Conservation (phyloP, 1,140 invertebrate genomes). For the Habropoda laboriosa region DNA sequence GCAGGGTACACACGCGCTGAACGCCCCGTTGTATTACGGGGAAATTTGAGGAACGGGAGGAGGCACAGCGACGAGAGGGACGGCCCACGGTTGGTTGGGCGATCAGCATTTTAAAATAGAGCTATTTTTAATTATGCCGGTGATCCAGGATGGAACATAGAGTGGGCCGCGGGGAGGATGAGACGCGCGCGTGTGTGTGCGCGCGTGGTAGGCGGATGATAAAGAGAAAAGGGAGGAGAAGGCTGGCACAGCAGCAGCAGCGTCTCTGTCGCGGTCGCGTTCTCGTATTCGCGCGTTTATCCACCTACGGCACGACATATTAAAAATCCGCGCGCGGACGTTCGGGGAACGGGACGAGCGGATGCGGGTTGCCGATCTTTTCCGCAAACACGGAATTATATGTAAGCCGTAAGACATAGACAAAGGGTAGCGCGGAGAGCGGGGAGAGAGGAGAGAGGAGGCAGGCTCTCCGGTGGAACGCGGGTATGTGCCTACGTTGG, state of each 20-base stretch:
- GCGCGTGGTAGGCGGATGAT: too few species aligned
- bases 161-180: not conserved
- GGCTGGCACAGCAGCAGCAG: not conserved
- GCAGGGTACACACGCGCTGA: not conserved
- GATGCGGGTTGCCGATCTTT: constrained; percentile 71
- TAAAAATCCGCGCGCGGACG: constrained; percentile 74
- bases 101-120: constrained; percentile 72
- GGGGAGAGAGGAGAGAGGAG: not conserved
- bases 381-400: constrained; percentile 81
- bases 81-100: not conserved
- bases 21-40: constrained; percentile 1
- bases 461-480: not conserved
- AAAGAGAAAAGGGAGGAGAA: not conserved
- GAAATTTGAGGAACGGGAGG: constrained; percentile 6
- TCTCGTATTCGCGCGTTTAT: constrained; percentile 58
- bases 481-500: not conserved
- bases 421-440: constrained; percentile 70
- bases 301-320: constrained; percentile 70
- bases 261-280: constrained; percentile 33
- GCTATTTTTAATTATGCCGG: constrained; percentile 74
- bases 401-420: constrained; percentile 81
- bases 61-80: not conserved
- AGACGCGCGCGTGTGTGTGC: not conserved
- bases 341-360: not conserved
- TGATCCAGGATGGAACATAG: constrained; percentile 54